These are phyloP conservation scores for Tichodroma muraria DNA, from an alignment of 2,113 vertebrate species.

Conservation along the genomic window DNA sequence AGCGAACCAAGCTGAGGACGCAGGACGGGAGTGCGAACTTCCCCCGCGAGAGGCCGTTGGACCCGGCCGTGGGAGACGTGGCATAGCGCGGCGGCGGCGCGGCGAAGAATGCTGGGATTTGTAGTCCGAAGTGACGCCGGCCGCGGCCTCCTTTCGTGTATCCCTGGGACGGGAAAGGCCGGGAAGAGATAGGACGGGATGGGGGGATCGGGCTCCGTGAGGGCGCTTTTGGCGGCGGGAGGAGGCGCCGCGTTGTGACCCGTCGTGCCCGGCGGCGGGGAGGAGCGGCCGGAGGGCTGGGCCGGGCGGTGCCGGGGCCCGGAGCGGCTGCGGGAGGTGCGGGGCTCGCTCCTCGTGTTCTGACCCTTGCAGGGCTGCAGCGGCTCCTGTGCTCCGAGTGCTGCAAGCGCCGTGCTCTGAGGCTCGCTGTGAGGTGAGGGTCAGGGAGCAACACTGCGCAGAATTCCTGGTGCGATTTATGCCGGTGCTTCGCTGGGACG, in stretches of 20 bases:
- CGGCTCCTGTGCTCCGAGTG: background rate
- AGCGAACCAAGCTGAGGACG: background rate
- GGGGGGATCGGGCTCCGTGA: background rate
- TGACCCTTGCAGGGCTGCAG: background rate
- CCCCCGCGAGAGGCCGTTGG: background rate
- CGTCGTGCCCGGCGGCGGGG: background rate
- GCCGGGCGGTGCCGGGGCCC: background rate
- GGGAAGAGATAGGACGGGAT: background rate
- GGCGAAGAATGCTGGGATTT: background rate
- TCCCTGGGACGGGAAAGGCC: background rate
- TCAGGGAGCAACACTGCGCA: background rate
- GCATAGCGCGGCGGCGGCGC: background rate
- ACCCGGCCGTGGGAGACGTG: background rate
- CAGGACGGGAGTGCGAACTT: accelerated
- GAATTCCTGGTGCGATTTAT: background rate
- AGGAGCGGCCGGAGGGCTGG: background rate
- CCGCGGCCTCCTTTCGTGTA: background rate
- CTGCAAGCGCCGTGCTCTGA: too few relatives aligned
- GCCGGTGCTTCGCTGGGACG: background rate
- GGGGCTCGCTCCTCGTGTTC: background rate
- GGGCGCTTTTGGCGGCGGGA: background rate
- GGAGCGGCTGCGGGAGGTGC: background rate
- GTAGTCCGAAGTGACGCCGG: background rate
- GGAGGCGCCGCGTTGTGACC: background rate
- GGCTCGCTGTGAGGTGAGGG: background rate